Conservation (phyloP, 2,797 vertebrate species). For the Mormyrus proboscirostris region DNA sequence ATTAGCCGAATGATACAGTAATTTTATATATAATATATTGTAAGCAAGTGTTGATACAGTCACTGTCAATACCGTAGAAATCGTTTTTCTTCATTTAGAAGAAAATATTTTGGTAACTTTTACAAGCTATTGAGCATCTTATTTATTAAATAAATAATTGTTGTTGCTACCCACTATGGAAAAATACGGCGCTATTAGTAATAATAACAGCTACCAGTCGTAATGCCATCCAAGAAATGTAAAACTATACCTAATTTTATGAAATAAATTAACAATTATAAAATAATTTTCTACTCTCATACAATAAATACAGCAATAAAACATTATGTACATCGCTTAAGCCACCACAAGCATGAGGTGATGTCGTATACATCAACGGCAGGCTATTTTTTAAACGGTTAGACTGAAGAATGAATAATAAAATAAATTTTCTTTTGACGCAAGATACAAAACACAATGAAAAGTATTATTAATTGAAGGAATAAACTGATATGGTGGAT, state of each 20-base stretch:
- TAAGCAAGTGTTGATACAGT: background rate
- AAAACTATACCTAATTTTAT: background rate
- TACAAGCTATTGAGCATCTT: background rate
- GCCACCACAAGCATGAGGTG: background rate
- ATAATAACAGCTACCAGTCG: background rate
- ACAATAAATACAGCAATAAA: background rate
- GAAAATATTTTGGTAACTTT: background rate
- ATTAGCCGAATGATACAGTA: background rate
- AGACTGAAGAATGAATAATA: background rate
- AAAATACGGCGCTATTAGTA: background rate
- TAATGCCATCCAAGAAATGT: background rate
- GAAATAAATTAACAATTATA: background rate
- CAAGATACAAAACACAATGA: background rate
- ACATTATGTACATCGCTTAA: background rate
- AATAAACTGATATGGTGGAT: background rate
- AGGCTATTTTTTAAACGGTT: background rate
- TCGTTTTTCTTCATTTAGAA: background rate
- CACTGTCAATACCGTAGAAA: background rate
- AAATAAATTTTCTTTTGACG: background rate
- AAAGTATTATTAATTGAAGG: background rate
- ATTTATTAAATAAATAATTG: slow-evolving; percentile 46
- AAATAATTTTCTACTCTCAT: background rate
- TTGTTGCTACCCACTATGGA: background rate
- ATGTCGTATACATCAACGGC: background rate
- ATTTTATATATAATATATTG: background rate